These are phyloP conservation scores for Lasioglossum albipes DNA, from an alignment of 1,140 invertebrate species.

Conservation along the genomic window DNA sequence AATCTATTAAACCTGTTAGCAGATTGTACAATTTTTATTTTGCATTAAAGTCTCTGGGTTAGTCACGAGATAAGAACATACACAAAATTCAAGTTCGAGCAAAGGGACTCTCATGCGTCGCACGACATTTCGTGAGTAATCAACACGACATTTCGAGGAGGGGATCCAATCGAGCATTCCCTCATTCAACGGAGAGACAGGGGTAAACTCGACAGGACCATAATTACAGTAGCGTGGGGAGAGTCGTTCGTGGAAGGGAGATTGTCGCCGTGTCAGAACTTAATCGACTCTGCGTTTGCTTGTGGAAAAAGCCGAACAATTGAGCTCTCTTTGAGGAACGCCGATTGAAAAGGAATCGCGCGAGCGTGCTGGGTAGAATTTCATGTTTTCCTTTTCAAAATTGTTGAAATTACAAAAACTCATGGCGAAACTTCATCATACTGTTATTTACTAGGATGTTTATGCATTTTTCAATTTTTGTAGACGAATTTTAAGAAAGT, in stretches of 20 bases:
- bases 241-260: conserved; percentile 6
- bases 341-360: not conserved
- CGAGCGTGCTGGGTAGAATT: too few relatives aligned
- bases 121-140: not conserved
- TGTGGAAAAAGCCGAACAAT: not conserved
- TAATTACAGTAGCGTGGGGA: conserved; percentile 29
- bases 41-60: too few relatives aligned
- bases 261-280: conserved; percentile 2
- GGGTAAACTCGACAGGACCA: not conserved
- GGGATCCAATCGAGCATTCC: conserved; percentile 26
- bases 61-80: too few relatives aligned
- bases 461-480: too few relatives aligned
- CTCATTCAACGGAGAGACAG: not conserved
- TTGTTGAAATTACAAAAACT: too few relatives aligned
- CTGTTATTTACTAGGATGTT: too few relatives aligned
- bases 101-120: not conserved
- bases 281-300: conserved; percentile 18
- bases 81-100: not conserved
- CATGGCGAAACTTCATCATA: too few relatives aligned
- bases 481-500: too few relatives aligned
- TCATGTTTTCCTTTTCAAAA: too few relatives aligned
- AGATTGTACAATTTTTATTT: too few relatives aligned
- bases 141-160: not conserved
- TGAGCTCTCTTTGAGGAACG: not conserved
- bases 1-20: too few relatives aligned